Evolutionary conservation across 2,797 vertebrate genomes (phyloP).

Genomic region (Malurus leucopterus): DNA sequence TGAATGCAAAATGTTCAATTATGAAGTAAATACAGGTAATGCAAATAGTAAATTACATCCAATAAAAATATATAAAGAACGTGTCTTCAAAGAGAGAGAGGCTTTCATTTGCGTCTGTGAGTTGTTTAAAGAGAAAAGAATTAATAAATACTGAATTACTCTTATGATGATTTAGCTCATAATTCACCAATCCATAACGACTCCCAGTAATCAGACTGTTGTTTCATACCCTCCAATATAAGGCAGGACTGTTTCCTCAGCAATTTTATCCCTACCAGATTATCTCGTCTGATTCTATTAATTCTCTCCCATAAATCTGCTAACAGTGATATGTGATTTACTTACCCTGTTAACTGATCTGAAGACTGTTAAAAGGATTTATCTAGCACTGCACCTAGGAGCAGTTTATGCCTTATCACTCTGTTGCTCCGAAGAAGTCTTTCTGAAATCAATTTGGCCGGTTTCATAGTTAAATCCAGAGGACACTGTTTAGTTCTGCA

Average conservation of each 20-base stretch:
- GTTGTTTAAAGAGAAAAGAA: conserved; percentile 78
- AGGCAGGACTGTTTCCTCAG: conserved; percentile 73
- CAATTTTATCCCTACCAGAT: conserved; percentile 77
- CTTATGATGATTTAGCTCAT: conserved; percentile 71
- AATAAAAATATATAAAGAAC: conserved; percentile 77
- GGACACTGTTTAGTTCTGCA: conserved; percentile 53
- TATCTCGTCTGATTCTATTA: conserved; percentile 81
- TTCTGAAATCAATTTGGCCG: conserved; percentile 63
- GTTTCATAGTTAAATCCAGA: conserved; percentile 57
- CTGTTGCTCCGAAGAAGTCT: conserved; percentile 54
- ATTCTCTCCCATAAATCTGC: conserved; percentile 78
- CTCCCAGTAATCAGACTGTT: conserved; percentile 69
- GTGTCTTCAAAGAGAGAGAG: conserved; percentile 74
- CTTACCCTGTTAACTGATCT: conserved; percentile 75
- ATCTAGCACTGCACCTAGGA: conserved; percentile 68
- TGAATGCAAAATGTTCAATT: conserved; percentile 83
- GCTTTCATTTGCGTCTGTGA: conserved; percentile 71
- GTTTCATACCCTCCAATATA: conserved; percentile 60
- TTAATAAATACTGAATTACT: conserved; percentile 78
- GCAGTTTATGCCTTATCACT: conserved; percentile 55
- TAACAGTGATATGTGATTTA: conserved; percentile 78
- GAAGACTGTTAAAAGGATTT: conserved; percentile 77
- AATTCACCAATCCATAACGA: conserved; percentile 72
- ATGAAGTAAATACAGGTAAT: conserved; percentile 82
- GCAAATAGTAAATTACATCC: conserved; percentile 80